Conservation (phyloP, 2,113 vertebrate genomes). For the Chauna torquata region DNA sequence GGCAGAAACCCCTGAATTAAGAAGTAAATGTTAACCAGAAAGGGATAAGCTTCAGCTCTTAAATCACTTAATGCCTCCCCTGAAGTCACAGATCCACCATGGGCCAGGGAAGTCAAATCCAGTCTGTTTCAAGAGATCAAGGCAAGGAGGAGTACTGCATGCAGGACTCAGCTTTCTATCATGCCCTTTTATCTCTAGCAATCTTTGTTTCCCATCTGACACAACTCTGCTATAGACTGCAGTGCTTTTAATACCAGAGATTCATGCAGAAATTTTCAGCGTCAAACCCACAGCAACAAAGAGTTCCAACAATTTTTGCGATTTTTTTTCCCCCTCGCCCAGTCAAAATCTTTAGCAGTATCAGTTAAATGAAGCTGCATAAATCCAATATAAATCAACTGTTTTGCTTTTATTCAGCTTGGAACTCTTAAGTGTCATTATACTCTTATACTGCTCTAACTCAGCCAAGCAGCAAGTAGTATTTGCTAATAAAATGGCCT, state of each 20-base stretch:
- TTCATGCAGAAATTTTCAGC: neutral
- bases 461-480: neutral
- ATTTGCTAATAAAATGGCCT: neutral
- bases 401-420: neutral
- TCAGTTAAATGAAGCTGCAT: neutral
- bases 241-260: neutral
- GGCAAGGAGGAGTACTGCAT: neutral
- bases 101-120: neutral
- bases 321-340: neutral
- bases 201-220: neutral
- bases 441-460: neutral
- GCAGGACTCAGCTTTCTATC: neutral
- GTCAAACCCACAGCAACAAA: neutral
- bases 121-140: constrained; percentile 8
- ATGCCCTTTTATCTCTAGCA: constrained; percentile 8
- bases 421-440: neutral
- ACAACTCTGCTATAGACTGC: neutral
- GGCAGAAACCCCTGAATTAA: neutral
- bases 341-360: neutral
- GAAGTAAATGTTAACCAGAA: neutral
- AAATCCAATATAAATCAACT: neutral
- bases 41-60: constrained; percentile 5
- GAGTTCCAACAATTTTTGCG: neutral
- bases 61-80: constrained; percentile 28
- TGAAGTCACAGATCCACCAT: neutral